Base-by-base conservation (phyloP, 2,888 invertebrate genomes). In the Agriopis aurantiaria region DNA sequence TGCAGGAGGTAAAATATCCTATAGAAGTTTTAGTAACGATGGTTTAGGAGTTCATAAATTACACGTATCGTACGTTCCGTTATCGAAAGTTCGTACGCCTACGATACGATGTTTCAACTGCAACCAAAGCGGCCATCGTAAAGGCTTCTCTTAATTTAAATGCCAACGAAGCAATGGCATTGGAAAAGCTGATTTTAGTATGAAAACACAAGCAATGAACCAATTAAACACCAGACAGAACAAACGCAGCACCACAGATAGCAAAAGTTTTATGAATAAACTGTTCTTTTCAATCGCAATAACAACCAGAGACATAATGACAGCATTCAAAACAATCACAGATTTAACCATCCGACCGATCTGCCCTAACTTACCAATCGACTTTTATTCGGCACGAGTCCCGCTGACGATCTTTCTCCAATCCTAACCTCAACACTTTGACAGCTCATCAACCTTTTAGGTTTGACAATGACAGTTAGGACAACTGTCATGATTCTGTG, bases 401-500 rank as follows among this genome's bases (percentile, higher is more conserved):
- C 14, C 43, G 7, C 61, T 11, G 41, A 8, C 6, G 60, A 40
- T 40, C 10, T 43, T 8, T 48, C 58, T 33, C n/a, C 62, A 12
- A 58, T 40, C 5, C 51, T 55, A 43, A 64, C 51, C 33, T 46
- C 41, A 61, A 61, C 52, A 9, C 43, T 65, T 40, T 65, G 58
- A 53, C 33, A 17, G 41, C 23, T 45, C 17, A 8, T 72, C 74
- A 86, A 74, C 48, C 78, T 74, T 51, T 74, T 75, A 11, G 82
- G 80, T 71, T 80, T 79, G 65, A 84, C 72, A 65, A 87, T 70
- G 41, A 85, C 72, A 48, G 77, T 78, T 46, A 84, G 55, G 53
- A 87, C 66, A 52, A 88, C 69, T 69, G 81, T 80, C 81, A 81
- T 82, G 7, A 89, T 46, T 61, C 80, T 65, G 75, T 76, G 82